Evolutionary conservation across 37 sponge, comb jelly and placozoan genomes (phyloP).

Genomic region (Agelas oroides): DNA sequence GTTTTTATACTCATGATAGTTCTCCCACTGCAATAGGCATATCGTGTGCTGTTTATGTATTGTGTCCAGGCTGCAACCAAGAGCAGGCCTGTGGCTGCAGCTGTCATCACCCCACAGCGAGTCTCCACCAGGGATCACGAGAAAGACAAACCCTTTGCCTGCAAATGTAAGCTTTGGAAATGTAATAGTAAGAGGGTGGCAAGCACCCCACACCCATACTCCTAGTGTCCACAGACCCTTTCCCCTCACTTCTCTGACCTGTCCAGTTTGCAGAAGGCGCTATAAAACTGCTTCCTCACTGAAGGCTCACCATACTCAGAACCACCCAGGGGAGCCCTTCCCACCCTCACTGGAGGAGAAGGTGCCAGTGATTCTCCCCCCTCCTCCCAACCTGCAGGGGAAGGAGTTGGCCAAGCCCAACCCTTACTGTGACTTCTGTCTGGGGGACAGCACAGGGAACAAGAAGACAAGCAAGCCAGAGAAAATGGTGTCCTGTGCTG

Average conservation of each 20-base stretch:
- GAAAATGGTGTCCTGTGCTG: conserved; percentile 86
- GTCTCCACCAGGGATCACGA: background rate
- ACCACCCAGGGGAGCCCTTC: conserved; percentile 64
- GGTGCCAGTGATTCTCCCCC: conserved; percentile 39
- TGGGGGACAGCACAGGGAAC: conserved; percentile 74
- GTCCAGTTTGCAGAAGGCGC: conserved; percentile 62
- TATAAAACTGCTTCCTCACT: conserved; percentile 81
- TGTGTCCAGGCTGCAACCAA: background rate
- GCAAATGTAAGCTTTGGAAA: conserved; percentile 30
- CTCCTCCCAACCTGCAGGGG: conserved; percentile 52
- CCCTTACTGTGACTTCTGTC: conserved; percentile 92
- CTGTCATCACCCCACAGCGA: background rate
- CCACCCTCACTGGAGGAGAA: conserved; percentile 2
- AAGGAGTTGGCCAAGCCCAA: conserved; percentile 59
- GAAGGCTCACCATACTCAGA: conserved; percentile 84
- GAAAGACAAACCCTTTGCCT: conserved; percentile 67
- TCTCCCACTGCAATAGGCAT: background rate
- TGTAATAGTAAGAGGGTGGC: no score
- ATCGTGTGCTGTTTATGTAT: no score
- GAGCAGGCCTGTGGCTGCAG: background rate
- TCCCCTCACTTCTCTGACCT: no score
- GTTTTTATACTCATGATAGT: no score
- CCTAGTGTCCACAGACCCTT: no score
- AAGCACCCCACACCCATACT: no score
- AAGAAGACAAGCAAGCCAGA: conserved; percentile 73